A percentile compares a stretch with the other conserved stretches of the same genome.
Evolutionary conservation across 2,113 vertebrate genomes (phyloP).

Genomic region (Crotalus viridis): DNA sequence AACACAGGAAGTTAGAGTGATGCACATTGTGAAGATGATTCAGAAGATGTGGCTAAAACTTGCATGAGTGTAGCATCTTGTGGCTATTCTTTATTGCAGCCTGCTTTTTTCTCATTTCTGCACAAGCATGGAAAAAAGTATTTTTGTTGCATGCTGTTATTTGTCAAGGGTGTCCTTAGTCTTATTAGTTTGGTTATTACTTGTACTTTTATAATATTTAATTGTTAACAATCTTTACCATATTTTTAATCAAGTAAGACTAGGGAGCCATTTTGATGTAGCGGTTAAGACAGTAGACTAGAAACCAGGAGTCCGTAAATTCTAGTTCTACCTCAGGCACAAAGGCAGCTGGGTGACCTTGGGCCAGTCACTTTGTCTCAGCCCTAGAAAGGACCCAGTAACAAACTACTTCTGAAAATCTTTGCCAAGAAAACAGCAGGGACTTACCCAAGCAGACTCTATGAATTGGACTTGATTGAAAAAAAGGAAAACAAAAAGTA

Average conservation of each 20-base stretch:
- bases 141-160: background rate
- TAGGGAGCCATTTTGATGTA: background rate
- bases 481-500: no score
- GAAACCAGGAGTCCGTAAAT: background rate
- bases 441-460: no score
- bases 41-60: background rate
- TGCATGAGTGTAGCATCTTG: background rate
- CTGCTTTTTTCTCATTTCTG: background rate
- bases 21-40: background rate
- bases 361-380: background rate
- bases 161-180: background rate
- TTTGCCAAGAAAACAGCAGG: background rate
- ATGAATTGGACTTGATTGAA: no score
- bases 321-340: background rate
- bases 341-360: background rate
- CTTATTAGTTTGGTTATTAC: background rate
- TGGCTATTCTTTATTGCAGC: background rate
- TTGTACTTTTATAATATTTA: background rate
- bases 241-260: background rate
- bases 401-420: background rate
- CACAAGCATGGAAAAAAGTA: background rate
- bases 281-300: background rate
- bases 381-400: background rate
- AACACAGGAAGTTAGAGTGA: background rate
- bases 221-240: background rate